Conservation (phyloP, 2,888 invertebrate species). For the Ptycholaimellus sp. region DNA sequence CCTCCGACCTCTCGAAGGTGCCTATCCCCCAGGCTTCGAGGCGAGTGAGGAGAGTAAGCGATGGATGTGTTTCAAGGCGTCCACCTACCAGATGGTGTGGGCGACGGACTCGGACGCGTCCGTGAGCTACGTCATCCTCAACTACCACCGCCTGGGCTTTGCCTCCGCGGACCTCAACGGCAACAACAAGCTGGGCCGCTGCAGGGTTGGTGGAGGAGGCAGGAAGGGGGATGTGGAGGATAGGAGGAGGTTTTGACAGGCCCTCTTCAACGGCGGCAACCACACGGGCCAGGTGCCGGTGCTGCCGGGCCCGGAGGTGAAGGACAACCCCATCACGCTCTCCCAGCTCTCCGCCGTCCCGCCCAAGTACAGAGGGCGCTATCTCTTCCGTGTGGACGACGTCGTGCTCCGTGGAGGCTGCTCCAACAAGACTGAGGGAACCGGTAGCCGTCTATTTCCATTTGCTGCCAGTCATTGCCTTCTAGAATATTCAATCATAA, state of each 20-base stretch:
- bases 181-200: conserved; percentile 20
- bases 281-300: conserved; percentile 22
- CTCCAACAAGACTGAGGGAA: conserved; percentile 26
- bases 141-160: conserved; percentile 73
- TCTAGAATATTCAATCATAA: too few relatives aligned
- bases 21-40: too few relatives aligned
- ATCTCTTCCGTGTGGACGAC: conserved; percentile 80
- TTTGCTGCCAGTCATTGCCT: too few relatives aligned
- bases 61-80: too few relatives aligned
- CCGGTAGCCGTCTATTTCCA: too few relatives aligned
- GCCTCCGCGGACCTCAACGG: conserved; percentile 38
- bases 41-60: too few relatives aligned
- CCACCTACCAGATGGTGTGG: conserved; percentile 12
- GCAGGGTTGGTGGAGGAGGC: conserved; percentile 9
- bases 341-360: conserved; percentile 18
- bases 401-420: conserved; percentile 74
- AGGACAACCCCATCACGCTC: conserved; percentile 1
- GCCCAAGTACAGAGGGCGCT: conserved; percentile 41
- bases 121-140: conserved; percentile 75
- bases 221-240: conserved; percentile 3
- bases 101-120: conserved; percentile 71
- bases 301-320: conserved; percentile 20
- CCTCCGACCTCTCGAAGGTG: too few relatives aligned
- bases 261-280: conserved; percentile 24
- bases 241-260: conserved; percentile 12